Conservation (phyloP, 1,140 invertebrate species). For the Notospermus geniculatus region DNA sequence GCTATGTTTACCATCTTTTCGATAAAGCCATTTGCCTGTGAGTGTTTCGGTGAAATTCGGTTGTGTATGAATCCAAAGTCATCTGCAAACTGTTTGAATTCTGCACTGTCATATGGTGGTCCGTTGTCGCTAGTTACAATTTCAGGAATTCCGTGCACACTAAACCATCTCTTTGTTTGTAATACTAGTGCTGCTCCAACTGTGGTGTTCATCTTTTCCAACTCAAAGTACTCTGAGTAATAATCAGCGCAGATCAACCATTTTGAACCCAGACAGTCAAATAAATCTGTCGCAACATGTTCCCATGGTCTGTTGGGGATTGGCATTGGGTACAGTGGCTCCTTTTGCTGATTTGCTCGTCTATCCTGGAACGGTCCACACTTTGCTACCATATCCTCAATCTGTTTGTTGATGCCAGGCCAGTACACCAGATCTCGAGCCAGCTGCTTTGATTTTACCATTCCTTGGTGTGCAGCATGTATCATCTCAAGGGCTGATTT, state of each 20-base stretch:
- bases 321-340: slow-evolving; percentile 41
- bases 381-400: slow-evolving; percentile 49
- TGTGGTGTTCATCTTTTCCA: slow-evolving; percentile 10
- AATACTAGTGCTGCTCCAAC: slow-evolving; percentile 8
- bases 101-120: no score
- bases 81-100: no score
- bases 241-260: slow-evolving; percentile 17
- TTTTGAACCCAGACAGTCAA: slow-evolving; percentile 25
- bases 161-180: slow-evolving; percentile 14
- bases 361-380: slow-evolving; percentile 50
- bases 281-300: slow-evolving; percentile 44
- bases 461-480: slow-evolving; percentile 53
- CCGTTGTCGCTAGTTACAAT: slow-evolving; percentile 40
- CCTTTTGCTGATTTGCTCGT: slow-evolving; percentile 35
- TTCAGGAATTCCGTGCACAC: slow-evolving; percentile 20
- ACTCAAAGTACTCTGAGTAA: slow-evolving; percentile 19
- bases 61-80: slow-evolving; percentile 46
- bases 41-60: slow-evolving; percentile 36
- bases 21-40: slow-evolving; percentile 15
- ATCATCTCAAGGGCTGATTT: slow-evolving; percentile 1
- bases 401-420: slow-evolving; percentile 55
- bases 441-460: slow-evolving; percentile 43
- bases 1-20: no score
- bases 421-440: slow-evolving; percentile 54
- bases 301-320: slow-evolving; percentile 40